phyloP scores from a whole-genome alignment of 2,797 vertebrate genomes.

The Buphagus erythrorhynchus region DNA sequence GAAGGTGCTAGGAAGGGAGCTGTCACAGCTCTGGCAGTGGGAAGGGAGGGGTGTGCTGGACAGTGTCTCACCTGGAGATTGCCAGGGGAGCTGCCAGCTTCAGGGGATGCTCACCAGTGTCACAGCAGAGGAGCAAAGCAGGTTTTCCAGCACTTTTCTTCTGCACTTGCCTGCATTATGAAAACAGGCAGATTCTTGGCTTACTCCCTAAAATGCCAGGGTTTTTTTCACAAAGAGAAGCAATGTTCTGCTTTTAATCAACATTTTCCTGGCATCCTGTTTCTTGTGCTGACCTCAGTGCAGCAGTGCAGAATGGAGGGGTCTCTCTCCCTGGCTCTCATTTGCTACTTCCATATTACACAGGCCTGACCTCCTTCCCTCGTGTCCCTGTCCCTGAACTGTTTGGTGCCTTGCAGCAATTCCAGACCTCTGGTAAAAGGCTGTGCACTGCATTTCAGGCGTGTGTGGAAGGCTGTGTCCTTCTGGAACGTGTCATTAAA shows the following conservation, averaged over 20 bases:
- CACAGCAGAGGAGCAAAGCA: neutral
- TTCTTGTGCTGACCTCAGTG: neutral
- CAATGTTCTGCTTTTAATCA: neutral
- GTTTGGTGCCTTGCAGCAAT: neutral
- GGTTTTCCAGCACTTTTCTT: neutral
- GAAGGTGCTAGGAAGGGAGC: neutral
- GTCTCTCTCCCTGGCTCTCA: neutral
- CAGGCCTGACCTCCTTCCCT: neutral
- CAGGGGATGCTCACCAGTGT: neutral
- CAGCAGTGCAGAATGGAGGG: neutral
- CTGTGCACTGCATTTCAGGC: neutral
- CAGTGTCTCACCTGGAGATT: neutral
- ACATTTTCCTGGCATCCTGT: neutral
- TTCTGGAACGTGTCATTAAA: neutral
- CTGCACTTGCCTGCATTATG: neutral
- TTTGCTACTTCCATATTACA: neutral
- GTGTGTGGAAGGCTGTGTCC: neutral
- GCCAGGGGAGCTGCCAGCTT: neutral
- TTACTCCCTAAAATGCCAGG: neutral
- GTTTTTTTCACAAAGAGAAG: neutral
- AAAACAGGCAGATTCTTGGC: neutral
- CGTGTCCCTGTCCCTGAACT: neutral
- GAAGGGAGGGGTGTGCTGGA: neutral
- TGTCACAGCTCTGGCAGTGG: rapidly evolving
- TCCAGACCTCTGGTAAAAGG: neutral